Evolutionary conservation across 2,888 invertebrate species (phyloP).

Genomic region (Listrodromus nycthemerus): DNA sequence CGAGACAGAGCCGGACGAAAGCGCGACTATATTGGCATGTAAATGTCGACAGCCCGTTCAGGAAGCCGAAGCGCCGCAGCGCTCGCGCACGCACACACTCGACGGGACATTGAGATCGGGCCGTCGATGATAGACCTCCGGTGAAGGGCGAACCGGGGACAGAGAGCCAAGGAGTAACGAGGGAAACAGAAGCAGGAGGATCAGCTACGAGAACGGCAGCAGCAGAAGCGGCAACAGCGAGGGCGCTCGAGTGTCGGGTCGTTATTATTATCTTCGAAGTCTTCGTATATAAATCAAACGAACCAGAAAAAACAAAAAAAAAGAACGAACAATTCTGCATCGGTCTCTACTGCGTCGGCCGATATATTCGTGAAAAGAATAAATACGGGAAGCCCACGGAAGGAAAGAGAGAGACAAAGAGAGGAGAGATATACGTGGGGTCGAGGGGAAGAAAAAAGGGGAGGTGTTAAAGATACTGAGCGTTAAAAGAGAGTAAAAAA

Average conservation of each 20-base stretch:
- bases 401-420: conserved; percentile 42
- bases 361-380: conserved; percentile 66
- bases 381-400: conserved; percentile 33
- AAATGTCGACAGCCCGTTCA: background rate
- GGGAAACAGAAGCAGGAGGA: conserved; percentile 61
- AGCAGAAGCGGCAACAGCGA: conserved; percentile 43
- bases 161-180: conserved; percentile 56
- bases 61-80: background rate
- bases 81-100: background rate
- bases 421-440: conserved; percentile 37
- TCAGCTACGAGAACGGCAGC: conserved; percentile 51
- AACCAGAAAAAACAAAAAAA: background rate
- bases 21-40: background rate
- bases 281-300: conserved; percentile 30
- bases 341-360: conserved; percentile 52
- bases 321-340: conserved; percentile 43
- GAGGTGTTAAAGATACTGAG: conserved; percentile 57
- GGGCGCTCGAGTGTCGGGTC: conserved; percentile 70
- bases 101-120: background rate
- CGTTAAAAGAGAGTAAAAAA: conserved; percentile 33
- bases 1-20: background rate
- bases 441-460: conserved; percentile 56
- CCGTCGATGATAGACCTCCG: conserved; percentile 50
- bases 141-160: conserved; percentile 24
- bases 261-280: conserved; percentile 58